These are phyloP conservation scores for Sterrhoptilus dennistouni DNA, from an alignment of 2,113 vertebrate genomes.

Conservation along the genomic window DNA sequence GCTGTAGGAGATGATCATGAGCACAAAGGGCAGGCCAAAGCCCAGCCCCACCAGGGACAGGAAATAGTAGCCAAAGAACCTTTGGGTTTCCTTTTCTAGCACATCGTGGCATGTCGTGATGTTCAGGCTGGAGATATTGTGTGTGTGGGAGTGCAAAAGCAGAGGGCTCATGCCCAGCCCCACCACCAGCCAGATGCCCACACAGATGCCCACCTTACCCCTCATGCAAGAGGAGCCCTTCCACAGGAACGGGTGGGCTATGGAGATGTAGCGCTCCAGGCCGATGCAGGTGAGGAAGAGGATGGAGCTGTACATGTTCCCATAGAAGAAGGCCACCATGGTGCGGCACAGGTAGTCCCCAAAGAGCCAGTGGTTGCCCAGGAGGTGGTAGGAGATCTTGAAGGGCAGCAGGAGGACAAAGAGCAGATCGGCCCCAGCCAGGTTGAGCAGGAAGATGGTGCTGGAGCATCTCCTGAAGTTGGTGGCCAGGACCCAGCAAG, in stretches of 20 bases:
- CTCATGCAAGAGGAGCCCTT: neutral
- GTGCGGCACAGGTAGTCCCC: constrained; percentile 55
- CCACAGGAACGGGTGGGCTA: constrained; percentile 48
- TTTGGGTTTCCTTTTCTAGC: neutral
- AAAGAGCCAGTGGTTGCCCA: constrained; percentile 68
- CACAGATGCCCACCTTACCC: neutral
- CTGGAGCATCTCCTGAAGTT: constrained; percentile 56
- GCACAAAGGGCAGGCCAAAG: constrained; percentile 36
- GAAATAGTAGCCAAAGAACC: neutral
- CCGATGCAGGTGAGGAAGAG: constrained; percentile 63
- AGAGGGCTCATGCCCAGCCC: constrained; percentile 6
- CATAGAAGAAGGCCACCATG: constrained; percentile 48
- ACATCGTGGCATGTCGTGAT: constrained; percentile 43
- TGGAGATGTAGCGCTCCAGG: constrained; percentile 56
- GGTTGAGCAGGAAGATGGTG: constrained; percentile 52
- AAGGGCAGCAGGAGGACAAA: constrained; percentile 62
- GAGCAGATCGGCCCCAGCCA: constrained; percentile 49
- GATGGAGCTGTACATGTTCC: constrained; percentile 69
- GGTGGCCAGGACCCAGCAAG: constrained; percentile 52
- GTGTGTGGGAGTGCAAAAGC: neutral
- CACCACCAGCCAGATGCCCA: constrained; percentile 52
- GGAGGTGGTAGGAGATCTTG: constrained; percentile 64
- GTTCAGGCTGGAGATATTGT: neutral
- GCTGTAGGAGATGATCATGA: constrained; percentile 46
- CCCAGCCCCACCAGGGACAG: constrained; percentile 34